Evolutionary conservation across 1,140 invertebrate species (phyloP), one percentile per base, ranked within the genome.

Genomic region (Gonatopus flavifemur): DNA sequence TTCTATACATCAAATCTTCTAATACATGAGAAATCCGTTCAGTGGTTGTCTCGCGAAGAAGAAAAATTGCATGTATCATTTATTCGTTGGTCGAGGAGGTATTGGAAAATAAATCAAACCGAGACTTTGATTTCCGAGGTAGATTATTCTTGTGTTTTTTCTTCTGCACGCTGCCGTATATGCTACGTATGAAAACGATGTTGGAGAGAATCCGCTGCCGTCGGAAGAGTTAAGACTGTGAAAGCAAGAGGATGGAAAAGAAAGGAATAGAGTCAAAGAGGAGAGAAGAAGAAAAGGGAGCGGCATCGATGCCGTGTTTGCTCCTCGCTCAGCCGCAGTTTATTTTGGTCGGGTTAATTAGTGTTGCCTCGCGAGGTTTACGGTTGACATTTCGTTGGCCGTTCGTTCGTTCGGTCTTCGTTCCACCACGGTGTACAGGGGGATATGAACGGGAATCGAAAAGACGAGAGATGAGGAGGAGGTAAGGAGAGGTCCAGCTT

Each of bases 341-440:
- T 76, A 76, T 77, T 76, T 76, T 62, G 66, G 73, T 76, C 69
- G 71, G 71, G 73, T 77, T 77, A 78, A 77, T 77, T 77, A 77
- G 72, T 70, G 75, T 70, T 76, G 73, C 65, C 72, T 76, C 69
- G 72, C 69, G 72, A 76, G 75, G 73, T 76, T 77, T 74, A 76
- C 70, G 68, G 72, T 76, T 77, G 75, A 76, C 72, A 77, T 76
- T 76, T 77, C 68, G 70, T 72, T 68, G 72, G 65, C 72, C 62
- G 67, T 64, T 67, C 59, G 55, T 61, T 67, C 52, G 57, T 59
- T 52, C 57, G 56, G 57, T 59, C 59, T 48, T 57, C 67, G 65
- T 70, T 68, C 59, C 56, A n/a, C n/a, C n/a, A 62, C 49, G 56
- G 63, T 61, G 54, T 55, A 53, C 21, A 49, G 52, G 52, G 41